Base-by-base conservation (phyloP, 2,113 vertebrate species). In the Acanthisitta chloris region DNA sequence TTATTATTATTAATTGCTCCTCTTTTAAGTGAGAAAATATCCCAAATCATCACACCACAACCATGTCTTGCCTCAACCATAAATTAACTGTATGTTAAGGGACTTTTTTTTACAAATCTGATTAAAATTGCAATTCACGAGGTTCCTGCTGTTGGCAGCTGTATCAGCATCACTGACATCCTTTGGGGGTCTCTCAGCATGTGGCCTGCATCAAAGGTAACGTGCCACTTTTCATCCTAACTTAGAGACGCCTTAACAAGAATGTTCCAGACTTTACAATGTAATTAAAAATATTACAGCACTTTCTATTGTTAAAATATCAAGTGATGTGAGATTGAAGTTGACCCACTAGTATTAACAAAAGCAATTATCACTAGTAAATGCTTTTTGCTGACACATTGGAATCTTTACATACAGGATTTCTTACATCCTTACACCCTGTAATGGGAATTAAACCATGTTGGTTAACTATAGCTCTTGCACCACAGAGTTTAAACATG, bases 121-220 rank as follows among this genome's bases (percentile, higher is more conserved):
- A 96, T 95, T 94, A 79, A 86, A 95, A 96, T 70, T 94, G 88
- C 76, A 90, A 96, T 96, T 93, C 94, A 86, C 86, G 92, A 94
- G 88, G 36, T 88, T 94, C 96, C 96, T 95, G 91, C 94, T 97
- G 94, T 69, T 96, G 94, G 92, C 96, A 96, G 96, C 95, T 97
- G 97, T 67, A 95, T 79, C 88, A 51, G 88, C 54, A 36, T 14
- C 92, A 80, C 2, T 77, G 85, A 83, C 90, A 71, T 84, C 92
- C 90, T 94, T 83, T n/a, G 86, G 85, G 91, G 79, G 74, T 80
- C 85, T 76, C 96, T 83, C 96, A 86, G 94, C 94, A 90, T 83
- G 95, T 59, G 52, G 87, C 86, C 49, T 2, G 8, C 79, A 94
- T 93, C 94, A 95, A 96, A 95, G 80, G 78, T 70, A 95, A 72